Conservation (phyloP, 2,113 vertebrate species). For the Salvator merianae region DNA sequence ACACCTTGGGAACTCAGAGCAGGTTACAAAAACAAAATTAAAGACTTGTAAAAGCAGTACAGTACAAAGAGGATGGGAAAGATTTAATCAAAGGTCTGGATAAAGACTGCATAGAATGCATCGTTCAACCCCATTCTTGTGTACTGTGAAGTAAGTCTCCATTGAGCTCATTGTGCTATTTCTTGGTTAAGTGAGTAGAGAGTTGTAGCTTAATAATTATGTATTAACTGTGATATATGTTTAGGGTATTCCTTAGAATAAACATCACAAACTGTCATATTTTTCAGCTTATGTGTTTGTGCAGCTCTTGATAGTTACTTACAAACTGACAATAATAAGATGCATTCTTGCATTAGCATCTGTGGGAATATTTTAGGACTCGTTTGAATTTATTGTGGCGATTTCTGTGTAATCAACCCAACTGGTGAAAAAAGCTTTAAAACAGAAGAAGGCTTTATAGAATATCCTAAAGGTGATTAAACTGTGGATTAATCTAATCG, state of each 20-base stretch:
- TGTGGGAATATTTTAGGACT: neutral
- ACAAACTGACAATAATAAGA: neutral
- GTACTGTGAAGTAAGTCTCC: neutral
- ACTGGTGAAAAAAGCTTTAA: conserved; percentile 1
- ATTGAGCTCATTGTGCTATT: neutral
- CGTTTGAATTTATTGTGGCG: neutral
- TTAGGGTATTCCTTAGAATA: neutral
- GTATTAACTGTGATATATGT: neutral
- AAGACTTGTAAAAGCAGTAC: too few relatives aligned
- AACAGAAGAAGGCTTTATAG: conserved; percentile 15
- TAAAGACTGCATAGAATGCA: neutral
- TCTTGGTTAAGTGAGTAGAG: neutral
- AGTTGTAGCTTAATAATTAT: neutral
- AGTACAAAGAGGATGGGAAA: too few relatives aligned
- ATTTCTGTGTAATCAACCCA: conserved; percentile 1
- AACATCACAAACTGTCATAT: neutral
- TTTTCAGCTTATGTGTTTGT: neutral
- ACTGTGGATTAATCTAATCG: conserved; percentile 30
- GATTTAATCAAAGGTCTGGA: too few relatives aligned
- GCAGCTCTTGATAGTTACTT: neutral
- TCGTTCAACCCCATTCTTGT: neutral
- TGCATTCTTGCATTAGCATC: neutral
- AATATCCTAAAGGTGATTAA: conserved; percentile 38
- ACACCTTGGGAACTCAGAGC: too few relatives aligned
- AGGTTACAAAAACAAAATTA: too few relatives aligned